These are phyloP conservation scores for Dexiosoma caninum DNA, from an alignment of 2,888 invertebrate species.

Conservation along the genomic window DNA sequence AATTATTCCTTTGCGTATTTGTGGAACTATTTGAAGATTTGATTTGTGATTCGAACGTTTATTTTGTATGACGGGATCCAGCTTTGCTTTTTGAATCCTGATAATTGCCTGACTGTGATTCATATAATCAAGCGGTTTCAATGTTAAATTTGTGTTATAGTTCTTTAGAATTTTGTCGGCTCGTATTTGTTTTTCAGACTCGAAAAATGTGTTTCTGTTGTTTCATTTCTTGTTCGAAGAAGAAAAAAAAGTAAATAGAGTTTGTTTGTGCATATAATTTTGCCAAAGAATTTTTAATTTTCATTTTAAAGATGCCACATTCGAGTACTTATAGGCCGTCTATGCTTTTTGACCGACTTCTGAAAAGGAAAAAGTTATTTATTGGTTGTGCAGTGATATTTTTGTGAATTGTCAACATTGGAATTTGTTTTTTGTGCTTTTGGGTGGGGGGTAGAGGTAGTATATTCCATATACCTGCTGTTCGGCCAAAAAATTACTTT, in stretches of 20 bases:
- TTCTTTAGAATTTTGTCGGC: slow-evolving; percentile 60
- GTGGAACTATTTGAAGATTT: slow-evolving; percentile 52
- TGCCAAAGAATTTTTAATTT: not conserved
- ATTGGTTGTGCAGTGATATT: too few species aligned
- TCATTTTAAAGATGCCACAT: too few species aligned
- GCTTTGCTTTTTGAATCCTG: slow-evolving; percentile 36
- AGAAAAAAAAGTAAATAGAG: not conserved
- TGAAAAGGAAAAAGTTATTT: too few species aligned
- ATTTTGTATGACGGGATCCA: slow-evolving; percentile 28
- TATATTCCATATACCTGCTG: too few species aligned
- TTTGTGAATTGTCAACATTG: too few species aligned
- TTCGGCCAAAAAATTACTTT: too few species aligned
- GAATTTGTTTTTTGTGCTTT: too few species aligned
- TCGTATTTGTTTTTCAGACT: slow-evolving; percentile 14
- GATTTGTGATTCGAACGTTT: slow-evolving; percentile 53
- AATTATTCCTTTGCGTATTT: slow-evolving; percentile 39
- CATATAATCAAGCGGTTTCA: slow-evolving; percentile 59
- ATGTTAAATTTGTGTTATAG: slow-evolving; percentile 56
- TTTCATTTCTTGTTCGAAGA: not conserved
- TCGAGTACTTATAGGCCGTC: too few species aligned
- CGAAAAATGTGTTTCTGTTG: not conserved
- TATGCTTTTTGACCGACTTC: too few species aligned
- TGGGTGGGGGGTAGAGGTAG: too few species aligned
- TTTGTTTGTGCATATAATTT: not conserved
- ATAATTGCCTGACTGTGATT: slow-evolving; percentile 58